These are phyloP conservation scores for Arnoldichthys spilopterus DNA, from an alignment of 2,797 vertebrate genomes.

Conservation along the genomic window DNA sequence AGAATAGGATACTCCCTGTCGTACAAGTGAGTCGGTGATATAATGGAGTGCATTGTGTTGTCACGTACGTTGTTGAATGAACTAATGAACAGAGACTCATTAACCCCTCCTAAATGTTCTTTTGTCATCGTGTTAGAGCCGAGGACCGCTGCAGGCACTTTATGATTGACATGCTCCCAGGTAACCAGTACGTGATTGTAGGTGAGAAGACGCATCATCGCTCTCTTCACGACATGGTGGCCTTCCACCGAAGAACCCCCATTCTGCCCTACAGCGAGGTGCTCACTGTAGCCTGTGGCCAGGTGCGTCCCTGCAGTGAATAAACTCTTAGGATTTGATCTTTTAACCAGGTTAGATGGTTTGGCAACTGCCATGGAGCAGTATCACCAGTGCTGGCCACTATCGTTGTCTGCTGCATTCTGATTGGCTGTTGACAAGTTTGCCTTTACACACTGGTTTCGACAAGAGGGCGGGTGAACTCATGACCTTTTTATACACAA, in stretches of 20 bases:
- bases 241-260: slow-evolving; percentile 74
- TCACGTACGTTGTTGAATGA: not conserved
- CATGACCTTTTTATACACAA: no score
- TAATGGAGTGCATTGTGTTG: slow-evolving; percentile 4
- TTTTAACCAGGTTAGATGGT: no score
- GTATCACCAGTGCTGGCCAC: no score
- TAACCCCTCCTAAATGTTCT: not conserved
- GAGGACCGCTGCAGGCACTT: slow-evolving; percentile 79
- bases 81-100: not conserved
- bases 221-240: slow-evolving; percentile 80
- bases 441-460: no score
- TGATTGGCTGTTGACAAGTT: no score
- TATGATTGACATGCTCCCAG: slow-evolving; percentile 78
- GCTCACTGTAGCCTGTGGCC: slow-evolving; percentile 77
- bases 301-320: slow-evolving; percentile 64
- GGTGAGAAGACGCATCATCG: slow-evolving; percentile 71
- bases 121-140: slow-evolving; percentile 62
- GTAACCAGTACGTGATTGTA: slow-evolving; percentile 71
- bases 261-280: slow-evolving; percentile 74
- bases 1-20: slow-evolving; percentile 86
- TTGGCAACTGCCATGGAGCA: no score
- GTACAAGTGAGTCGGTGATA: slow-evolving; percentile 75
- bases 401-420: no score
- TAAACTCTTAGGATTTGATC: no score
- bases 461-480: no score